These are phyloP conservation scores for Brachylomia viminalis DNA, from an alignment of 2,888 invertebrate genomes.

Conservation along the genomic window DNA sequence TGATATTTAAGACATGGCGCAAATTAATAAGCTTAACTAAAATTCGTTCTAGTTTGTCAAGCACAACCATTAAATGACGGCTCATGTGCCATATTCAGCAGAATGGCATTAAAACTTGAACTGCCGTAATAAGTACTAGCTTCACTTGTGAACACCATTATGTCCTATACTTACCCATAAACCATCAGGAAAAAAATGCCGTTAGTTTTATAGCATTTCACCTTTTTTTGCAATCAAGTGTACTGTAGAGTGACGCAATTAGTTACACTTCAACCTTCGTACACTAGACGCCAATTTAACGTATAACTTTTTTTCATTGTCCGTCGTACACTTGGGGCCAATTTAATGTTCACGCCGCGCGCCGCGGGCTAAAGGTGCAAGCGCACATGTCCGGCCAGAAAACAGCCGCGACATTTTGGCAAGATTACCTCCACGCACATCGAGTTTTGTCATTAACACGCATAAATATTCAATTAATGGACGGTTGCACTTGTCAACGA, in stretches of 20 bases:
- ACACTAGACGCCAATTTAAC: conserved; percentile 54
- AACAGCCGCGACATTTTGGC: conserved; percentile 53
- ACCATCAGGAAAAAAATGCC: conserved; percentile 47
- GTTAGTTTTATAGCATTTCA: conserved; percentile 59
- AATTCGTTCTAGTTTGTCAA: conserved; percentile 56
- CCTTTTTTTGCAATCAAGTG: conserved; percentile 61
- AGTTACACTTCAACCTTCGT: conserved; percentile 65
- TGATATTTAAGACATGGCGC: conserved; percentile 1
- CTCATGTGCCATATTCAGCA: conserved; percentile 41
- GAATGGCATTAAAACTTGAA: conserved; percentile 38
- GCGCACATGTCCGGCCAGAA: conserved; percentile 46
- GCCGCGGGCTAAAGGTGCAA: conserved; percentile 64
- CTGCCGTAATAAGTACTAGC: conserved; percentile 33
- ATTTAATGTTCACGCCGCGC: conserved; percentile 61
- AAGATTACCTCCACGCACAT: conserved; percentile 52
- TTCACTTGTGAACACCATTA: conserved; percentile 44
- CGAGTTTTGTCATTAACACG: conserved; percentile 53
- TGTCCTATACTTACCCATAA: conserved; percentile 49
- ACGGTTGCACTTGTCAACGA: conserved; percentile 43
- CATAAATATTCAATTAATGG: conserved; percentile 56
- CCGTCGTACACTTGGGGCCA: conserved; percentile 54
- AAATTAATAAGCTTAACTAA: conserved; percentile 22
- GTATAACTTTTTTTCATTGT: conserved; percentile 56
- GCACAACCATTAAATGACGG: conserved; percentile 35
- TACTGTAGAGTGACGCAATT: conserved; percentile 65